Base-by-base conservation (phyloP, 2,113 vertebrate species). In the Dasyurus viverrinus region DNA sequence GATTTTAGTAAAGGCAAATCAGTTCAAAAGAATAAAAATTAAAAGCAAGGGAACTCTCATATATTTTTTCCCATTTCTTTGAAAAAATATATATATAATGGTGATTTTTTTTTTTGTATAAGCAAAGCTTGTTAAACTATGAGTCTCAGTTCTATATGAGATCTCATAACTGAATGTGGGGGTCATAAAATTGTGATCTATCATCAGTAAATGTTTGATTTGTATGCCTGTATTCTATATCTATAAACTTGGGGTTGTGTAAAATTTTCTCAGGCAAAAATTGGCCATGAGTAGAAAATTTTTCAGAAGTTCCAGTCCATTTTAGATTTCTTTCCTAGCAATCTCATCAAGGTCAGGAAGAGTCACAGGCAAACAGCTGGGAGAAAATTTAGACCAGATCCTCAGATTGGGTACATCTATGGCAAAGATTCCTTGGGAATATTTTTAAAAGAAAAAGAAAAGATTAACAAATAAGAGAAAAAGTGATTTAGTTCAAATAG, bases 11-110 rank as follows among this genome's bases (percentile, higher is more conserved):
- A 19, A 84, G 68, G 23, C 5, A 42, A 23, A 76, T 42, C 68
- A 42, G 7, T 84, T 22, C n/a, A 84, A 84, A 84, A 42, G 53
- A 12, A 94, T n/a, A 54, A 60, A 97, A 90, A 55, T 27, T 53
- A 55, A 95, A 91, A 92, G 0, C 50, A 94, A 60, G 48, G 52
- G 52, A 6, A 92, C 92, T 93, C 10, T 94, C 94, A 19, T 5
- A 48, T 14, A 26, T 36, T 0, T 92, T 95, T 91, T 19, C 53
- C 50, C 46, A 92, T 94, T 30, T 16, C 14, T 90, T 92, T 95
- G 90, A 94, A 93, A 54, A 11, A 42, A 42, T 23, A 42, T n/a
- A 76, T 42, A 22, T 11, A 42, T 23, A 30, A 7, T 12, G 57
- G 10, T 76, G 68, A n/a, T n/a, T 76, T 76, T 52, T 52, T 52